A percentile compares a stretch with the other conserved stretches of the same genome.
phyloP scores from a whole-genome alignment of 1,140 invertebrate species.

The Stegodyphus dumicola region DNA sequence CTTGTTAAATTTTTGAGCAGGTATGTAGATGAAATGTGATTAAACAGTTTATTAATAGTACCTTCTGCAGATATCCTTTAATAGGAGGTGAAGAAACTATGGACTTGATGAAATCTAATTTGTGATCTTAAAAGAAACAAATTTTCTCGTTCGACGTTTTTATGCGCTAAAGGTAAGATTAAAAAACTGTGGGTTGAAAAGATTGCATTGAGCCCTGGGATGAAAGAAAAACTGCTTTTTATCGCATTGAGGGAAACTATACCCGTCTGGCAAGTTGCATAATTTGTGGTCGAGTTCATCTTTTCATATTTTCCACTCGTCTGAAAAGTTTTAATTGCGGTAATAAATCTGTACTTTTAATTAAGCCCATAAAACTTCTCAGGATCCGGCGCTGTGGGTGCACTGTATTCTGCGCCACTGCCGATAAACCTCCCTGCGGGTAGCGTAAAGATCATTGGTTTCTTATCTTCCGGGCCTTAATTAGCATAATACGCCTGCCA shows the following conservation, averaged over 20 bases:
- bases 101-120: background rate
- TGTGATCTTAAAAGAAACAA: background rate
- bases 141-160: background rate
- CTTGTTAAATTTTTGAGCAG: no score
- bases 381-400: conserved; percentile 36
- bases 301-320: conserved; percentile 62
- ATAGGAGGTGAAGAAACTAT: no score
- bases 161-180: background rate
- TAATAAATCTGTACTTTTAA: conserved; percentile 62
- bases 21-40: no score
- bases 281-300: conserved; percentile 59
- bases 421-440: conserved; percentile 53
- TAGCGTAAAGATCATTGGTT: conserved; percentile 59
- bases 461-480: conserved; percentile 59
- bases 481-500: conserved; percentile 61
- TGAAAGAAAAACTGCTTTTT: conserved; percentile 35
- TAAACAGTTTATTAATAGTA: no score
- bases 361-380: conserved; percentile 61
- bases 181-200: background rate
- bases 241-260: conserved; percentile 49
- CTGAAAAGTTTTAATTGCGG: conserved; percentile 62
- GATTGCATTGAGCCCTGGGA: background rate
- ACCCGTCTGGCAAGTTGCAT: conserved; percentile 57
- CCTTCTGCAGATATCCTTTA: no score
- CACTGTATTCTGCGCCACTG: conserved; percentile 36